Conservation (phyloP, 2,888 invertebrate genomes). For the Dasypogon diadema region DNA sequence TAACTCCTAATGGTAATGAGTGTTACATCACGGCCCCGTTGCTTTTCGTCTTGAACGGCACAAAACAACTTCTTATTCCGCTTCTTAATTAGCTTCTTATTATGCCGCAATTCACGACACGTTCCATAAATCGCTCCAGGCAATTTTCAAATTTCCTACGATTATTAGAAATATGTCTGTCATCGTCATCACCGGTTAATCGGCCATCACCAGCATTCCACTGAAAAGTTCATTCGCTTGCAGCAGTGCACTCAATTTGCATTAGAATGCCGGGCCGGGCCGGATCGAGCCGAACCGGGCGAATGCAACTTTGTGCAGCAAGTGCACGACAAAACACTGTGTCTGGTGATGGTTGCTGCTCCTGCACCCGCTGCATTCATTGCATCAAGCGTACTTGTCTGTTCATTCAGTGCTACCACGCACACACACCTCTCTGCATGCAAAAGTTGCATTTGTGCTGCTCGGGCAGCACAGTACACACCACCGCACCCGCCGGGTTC, state of each 20-base stretch:
- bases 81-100: too few relatives aligned
- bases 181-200: not conserved
- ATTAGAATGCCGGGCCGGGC: slow-evolving; percentile 11
- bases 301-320: slow-evolving; percentile 16
- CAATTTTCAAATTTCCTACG: not conserved
- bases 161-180: slow-evolving; percentile 5
- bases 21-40: slow-evolving; percentile 1
- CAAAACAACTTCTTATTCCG: not conserved
- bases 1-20: not conserved
- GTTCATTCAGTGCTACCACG: too few relatives aligned
- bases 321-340: not conserved
- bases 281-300: not conserved
- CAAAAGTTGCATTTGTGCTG: slow-evolving; percentile 8
- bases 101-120: not conserved
- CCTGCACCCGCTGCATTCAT: too few relatives aligned
- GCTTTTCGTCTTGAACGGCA: not conserved
- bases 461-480: slow-evolving; percentile 12
- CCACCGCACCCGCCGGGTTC: slow-evolving; percentile 10
- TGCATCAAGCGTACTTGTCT: too few relatives aligned
- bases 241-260: slow-evolving; percentile 36
- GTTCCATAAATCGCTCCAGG: not conserved
- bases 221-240: slow-evolving; percentile 37
- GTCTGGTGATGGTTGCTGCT: not conserved
- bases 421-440: not conserved
- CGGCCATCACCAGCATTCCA: slow-evolving; percentile 4